Evolutionary conservation across 2,113 vertebrate species (phyloP).

Genomic region (Tiliqua scincoides): DNA sequence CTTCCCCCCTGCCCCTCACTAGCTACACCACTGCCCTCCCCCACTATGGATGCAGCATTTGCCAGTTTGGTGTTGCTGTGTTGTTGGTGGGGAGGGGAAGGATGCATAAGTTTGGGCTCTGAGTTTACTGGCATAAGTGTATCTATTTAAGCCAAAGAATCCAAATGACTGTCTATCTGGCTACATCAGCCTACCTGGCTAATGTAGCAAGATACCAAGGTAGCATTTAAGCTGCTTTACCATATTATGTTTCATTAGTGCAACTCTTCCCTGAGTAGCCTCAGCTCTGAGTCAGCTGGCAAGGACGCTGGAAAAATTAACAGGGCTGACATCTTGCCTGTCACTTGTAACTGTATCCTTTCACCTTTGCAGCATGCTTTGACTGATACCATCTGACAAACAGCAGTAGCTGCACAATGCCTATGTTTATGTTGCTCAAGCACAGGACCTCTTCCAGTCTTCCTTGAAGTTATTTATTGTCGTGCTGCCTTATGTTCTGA

Average conservation of each 20-base stretch:
- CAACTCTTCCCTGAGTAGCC: slow-evolving; percentile 67
- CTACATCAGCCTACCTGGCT: too few relatives aligned
- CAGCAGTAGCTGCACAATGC: not conserved
- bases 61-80: too few relatives aligned
- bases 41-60: too few relatives aligned
- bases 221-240: slow-evolving; percentile 45
- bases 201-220: slow-evolving; percentile 36
- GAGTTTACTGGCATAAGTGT: not conserved
- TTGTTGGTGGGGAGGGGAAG: too few relatives aligned
- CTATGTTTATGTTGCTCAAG: not conserved
- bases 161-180: too few relatives aligned
- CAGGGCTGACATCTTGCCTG: slow-evolving; percentile 46
- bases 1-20: too few relatives aligned
- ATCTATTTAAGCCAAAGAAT: slow-evolving; percentile 48
- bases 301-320: slow-evolving; percentile 56
- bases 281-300: slow-evolving; percentile 69
- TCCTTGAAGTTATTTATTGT: not conserved
- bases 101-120: too few relatives aligned
- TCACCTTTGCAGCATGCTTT: slow-evolving; percentile 57
- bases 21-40: too few relatives aligned
- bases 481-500: not conserved
- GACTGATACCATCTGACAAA: slow-evolving; percentile 36
- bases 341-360: slow-evolving; percentile 71
- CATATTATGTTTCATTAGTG: slow-evolving; percentile 56
- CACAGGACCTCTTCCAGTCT: not conserved